These are phyloP conservation scores for Gila robusta DNA, from an alignment of 2,797 vertebrate genomes.

Conservation along the genomic window DNA sequence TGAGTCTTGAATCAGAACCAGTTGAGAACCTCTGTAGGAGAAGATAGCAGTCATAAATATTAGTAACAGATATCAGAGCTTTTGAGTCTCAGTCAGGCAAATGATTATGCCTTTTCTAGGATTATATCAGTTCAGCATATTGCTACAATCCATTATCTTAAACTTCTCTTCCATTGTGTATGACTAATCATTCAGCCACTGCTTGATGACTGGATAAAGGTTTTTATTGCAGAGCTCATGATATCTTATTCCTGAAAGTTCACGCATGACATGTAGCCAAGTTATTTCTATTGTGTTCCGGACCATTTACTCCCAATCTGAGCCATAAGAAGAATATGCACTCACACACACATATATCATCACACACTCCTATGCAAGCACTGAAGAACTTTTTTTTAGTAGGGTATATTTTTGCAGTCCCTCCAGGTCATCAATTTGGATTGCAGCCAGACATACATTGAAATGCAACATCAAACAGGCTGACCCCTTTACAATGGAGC, in stretches of 20 bases:
- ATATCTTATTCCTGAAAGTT: slow-evolving; percentile 40
- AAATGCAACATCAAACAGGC: slow-evolving; percentile 45
- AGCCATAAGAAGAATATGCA: slow-evolving; percentile 42
- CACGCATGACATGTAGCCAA: slow-evolving; percentile 32
- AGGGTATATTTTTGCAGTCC: slow-evolving; percentile 32
- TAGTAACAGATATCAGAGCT: slow-evolving; percentile 1
- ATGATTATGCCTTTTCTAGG: neutral
- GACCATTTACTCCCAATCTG: slow-evolving; percentile 42
- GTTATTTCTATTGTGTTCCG: slow-evolving; percentile 35
- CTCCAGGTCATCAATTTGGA: slow-evolving; percentile 35
- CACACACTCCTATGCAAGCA: slow-evolving; percentile 4
- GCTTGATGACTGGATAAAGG: slow-evolving; percentile 28
- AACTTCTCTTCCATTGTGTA: neutral
- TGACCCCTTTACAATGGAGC: slow-evolving; percentile 29
- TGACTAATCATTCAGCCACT: neutral
- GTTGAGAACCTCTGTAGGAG: slow-evolving; percentile 10
- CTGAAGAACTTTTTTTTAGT: slow-evolving; percentile 12
- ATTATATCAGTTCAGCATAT: slow-evolving; percentile 1
- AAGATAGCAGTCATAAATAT: slow-evolving; percentile 6
- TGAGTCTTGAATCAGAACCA: neutral
- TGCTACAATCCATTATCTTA: neutral
- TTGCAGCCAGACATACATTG: slow-evolving; percentile 16
- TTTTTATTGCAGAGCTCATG: slow-evolving; percentile 26
- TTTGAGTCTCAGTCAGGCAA: slow-evolving; percentile 1
- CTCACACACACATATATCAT: slow-evolving; percentile 15